A percentile compares a stretch with the other conserved stretches of the same genome.
Conservation (phyloP, 2,113 vertebrate species). For the Spea bombifrons region DNA sequence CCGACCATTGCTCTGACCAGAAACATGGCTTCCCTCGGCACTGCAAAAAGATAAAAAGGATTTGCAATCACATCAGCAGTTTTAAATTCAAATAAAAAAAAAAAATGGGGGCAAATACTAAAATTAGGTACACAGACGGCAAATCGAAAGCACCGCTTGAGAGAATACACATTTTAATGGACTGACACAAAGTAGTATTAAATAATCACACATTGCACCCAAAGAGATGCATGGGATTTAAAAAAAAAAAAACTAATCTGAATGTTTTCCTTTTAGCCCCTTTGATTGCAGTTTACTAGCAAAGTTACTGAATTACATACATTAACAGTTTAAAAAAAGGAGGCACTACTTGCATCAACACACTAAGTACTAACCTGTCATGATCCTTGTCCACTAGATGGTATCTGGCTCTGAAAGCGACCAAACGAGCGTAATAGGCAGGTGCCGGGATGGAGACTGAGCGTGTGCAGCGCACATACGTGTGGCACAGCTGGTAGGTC, state of each 20-base stretch:
- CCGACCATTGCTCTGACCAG: constrained; percentile 95
- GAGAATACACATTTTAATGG: not conserved
- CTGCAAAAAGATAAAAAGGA: constrained; percentile 61
- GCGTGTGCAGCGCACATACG: constrained; percentile 92
- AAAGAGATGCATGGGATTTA: too few species aligned
- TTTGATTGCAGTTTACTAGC: too few species aligned
- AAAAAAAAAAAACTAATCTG: too few species aligned
- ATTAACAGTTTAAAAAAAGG: too few species aligned
- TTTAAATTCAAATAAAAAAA: not conserved
- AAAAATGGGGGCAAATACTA: too few species aligned
- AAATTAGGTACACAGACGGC: not conserved
- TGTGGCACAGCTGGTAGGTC: constrained; percentile 98
- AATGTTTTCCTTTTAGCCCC: too few species aligned
- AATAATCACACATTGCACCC: too few species aligned
- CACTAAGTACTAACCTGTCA: constrained; percentile 79
- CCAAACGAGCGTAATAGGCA: constrained; percentile 93
- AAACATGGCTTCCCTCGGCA: constrained; percentile 96
- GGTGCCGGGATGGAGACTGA: constrained; percentile 96
- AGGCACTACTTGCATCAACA: not conserved
- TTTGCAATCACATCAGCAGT: too few species aligned
- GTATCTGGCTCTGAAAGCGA: constrained; percentile 93
- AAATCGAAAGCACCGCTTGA: not conserved
- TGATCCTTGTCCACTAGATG: constrained; percentile 99
- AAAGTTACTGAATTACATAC: too few species aligned
- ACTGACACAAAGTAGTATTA: not conserved